Conservation (phyloP, 2,113 vertebrate genomes). For the Rhegmatorhina hoffmannsi region DNA sequence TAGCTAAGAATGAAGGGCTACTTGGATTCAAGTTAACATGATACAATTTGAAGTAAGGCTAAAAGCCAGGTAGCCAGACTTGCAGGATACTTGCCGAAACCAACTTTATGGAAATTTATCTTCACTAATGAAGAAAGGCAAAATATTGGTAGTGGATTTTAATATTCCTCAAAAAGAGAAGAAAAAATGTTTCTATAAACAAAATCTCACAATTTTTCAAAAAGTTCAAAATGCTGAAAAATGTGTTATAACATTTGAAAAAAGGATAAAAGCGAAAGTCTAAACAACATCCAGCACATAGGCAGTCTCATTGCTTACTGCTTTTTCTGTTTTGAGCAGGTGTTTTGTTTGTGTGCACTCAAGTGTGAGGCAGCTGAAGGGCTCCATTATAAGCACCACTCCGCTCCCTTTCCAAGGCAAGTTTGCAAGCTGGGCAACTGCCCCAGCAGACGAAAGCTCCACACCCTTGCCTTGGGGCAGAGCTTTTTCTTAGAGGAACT, state of each 20-base stretch:
- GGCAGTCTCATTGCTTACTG: background rate
- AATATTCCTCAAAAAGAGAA: background rate
- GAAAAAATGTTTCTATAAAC: background rate
- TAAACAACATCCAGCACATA: background rate
- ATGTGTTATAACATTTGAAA: background rate
- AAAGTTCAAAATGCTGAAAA: background rate
- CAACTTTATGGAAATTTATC: background rate
- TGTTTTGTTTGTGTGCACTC: slow-evolving; percentile 54
- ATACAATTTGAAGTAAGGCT: background rate
- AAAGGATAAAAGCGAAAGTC: background rate
- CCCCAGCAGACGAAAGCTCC: background rate
- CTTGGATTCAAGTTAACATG: background rate
- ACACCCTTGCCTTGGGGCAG: background rate
- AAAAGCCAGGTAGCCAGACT: background rate
- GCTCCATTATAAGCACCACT: background rate
- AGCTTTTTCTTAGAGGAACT: background rate
- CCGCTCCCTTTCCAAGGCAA: background rate
- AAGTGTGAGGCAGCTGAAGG: slow-evolving; percentile 61
- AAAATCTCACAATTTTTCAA: background rate
- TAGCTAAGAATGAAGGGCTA: background rate
- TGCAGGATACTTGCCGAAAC: background rate
- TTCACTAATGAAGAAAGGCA: background rate
- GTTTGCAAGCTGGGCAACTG: background rate
- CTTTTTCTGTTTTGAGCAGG: slow-evolving; percentile 22
- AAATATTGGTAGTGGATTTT: background rate